A percentile compares a stretch with the other conserved stretches of the same genome.
phyloP scores from a whole-genome alignment of 2,797 vertebrate genomes.

The Acipenser oxyrinchus region DNA sequence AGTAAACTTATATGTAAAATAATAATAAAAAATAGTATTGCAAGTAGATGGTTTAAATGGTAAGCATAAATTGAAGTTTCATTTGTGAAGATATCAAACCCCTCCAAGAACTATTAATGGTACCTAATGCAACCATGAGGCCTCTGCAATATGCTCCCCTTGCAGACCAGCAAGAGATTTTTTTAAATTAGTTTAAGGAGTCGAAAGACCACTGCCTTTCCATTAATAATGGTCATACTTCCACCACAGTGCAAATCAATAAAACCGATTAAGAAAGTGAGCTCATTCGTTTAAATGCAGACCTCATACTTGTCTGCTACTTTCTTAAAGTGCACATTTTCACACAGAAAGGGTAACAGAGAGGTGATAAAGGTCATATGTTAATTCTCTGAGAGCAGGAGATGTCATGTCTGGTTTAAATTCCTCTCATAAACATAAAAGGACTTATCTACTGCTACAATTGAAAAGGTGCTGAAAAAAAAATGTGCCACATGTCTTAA shows the following conservation, averaged over 20 bases:
- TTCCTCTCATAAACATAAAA: slow-evolving; percentile 30
- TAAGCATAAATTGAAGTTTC: no score
- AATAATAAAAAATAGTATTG: neutral
- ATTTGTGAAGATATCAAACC: no score
- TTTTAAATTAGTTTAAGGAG: neutral
- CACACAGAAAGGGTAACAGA: neutral
- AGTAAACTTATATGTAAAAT: neutral
- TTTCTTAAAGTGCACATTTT: neutral
- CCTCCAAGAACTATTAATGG: no score
- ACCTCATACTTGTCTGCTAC: neutral
- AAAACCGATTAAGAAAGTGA: neutral
- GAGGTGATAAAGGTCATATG: neutral
- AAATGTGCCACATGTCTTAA: neutral
- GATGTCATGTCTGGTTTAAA: no score
- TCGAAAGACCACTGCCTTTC: neutral
- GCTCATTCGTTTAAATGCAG: slow-evolving; percentile 1
- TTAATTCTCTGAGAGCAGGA: neutral
- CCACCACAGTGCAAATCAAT: neutral
- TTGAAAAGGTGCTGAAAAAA: neutral
- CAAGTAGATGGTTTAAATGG: no score
- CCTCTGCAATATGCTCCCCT: no score
- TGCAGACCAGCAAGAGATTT: neutral
- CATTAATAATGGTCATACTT: no score
- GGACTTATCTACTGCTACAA: neutral
- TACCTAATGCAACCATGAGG: no score